phyloP scores from a whole-genome alignment of 2,113 vertebrate genomes.

The Corvus cornix region DNA sequence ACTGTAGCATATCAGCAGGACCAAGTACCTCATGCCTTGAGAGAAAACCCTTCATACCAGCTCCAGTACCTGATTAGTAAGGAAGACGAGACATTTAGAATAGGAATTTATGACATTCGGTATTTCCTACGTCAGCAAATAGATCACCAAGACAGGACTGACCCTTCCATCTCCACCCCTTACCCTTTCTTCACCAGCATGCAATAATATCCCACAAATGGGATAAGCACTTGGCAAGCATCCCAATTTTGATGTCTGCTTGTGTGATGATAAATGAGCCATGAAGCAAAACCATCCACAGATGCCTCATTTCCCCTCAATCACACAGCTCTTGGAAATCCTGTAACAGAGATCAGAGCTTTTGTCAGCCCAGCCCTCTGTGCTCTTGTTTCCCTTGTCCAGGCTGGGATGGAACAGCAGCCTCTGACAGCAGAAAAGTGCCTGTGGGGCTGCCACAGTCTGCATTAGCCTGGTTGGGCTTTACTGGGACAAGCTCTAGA shows the following conservation, averaged over 20 bases:
- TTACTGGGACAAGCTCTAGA: not conserved
- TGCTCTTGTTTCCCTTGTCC: not conserved
- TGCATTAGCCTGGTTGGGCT: not conserved
- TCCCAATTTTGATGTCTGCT: not conserved
- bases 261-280: not conserved
- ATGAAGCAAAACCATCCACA: not conserved
- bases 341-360: not conserved
- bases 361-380: not conserved
- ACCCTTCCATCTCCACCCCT: not conserved
- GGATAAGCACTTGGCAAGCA: not conserved
- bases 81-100: conserved; percentile 19
- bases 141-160: conserved; percentile 11
- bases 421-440: not conserved
- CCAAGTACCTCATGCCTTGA: conserved; percentile 59
- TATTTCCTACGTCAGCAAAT: conserved; percentile 7
- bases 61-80: conserved; percentile 86
- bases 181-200: conserved; percentile 10
- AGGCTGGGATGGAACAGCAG: not conserved
- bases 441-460: not conserved
- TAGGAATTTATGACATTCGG: not conserved
- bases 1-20: conserved; percentile 42
- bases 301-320: not conserved
- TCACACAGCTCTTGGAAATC: not conserved
- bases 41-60: conserved; percentile 84
- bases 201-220: not conserved